Base-by-base conservation (phyloP, 2,888 invertebrate genomes). In the Eristalinus sepulchralis region DNA sequence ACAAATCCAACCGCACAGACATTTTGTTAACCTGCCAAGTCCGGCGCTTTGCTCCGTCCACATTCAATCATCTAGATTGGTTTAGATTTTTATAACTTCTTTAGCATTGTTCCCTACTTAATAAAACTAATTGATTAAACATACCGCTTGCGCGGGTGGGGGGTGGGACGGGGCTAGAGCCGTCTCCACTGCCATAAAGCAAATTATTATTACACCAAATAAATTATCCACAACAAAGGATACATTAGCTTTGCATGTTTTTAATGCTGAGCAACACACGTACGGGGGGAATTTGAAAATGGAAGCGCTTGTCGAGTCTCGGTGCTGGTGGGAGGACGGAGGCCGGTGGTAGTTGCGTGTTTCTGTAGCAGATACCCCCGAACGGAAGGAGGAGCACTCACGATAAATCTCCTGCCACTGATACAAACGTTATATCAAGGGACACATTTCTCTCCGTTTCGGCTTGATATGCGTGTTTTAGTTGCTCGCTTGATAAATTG, bases 41-140 rank as follows among this genome's bases (percentile, higher is more conserved):
- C 22, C 24, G 57, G 24, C 57, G 11, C 24, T 59, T 13, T 27
- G 24, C 1, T 11, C 31, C 3, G 13, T 53, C 27, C 22, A 47
- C 27, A 53, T 33, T n/a, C 64, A 70, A 73, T 79, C 70, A 70
- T 70, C 70, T 75, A 60, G 66, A 83, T 80, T 80, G 70, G 71
- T 70, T 59, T 60, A 36, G 80, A 64, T 75, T 81, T 60, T 53
- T 53, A 80, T 72, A 83, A 75, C 64, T 55, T 68, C 55, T 60
- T 71, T 53, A 27, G 34, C 71, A 84, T 76, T 75, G 70, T 80
- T 80, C 62, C 17, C 76, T 24, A 62, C 66, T 76, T 57, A 75
- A 84, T 84, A 84, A 84, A 84, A 84, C 81, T 84, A 84, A 84
- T 84, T 84, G 84, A 84, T 84, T 84, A 76, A 80, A 84, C 81